Conservation (phyloP, 2,113 vertebrate genomes). For the Garra rufa region DNA sequence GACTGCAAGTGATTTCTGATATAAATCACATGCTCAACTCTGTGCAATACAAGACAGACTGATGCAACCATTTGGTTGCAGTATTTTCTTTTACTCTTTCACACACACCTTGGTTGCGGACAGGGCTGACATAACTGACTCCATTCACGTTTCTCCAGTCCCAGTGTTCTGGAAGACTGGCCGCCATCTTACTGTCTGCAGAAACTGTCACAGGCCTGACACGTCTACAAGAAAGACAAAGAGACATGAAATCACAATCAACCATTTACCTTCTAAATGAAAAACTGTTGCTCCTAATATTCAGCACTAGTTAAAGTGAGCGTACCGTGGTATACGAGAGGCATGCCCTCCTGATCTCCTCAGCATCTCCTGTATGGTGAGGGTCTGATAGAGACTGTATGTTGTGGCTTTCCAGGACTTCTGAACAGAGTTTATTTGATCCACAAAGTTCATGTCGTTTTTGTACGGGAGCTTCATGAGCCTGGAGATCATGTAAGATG, state of each 20-base stretch:
- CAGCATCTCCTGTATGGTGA: constrained; percentile 79
- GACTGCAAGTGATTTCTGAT: not conserved
- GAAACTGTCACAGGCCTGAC: constrained; percentile 75
- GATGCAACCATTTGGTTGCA: not conserved
- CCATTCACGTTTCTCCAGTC: constrained; percentile 91
- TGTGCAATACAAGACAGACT: not conserved
- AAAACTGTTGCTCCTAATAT: not conserved
- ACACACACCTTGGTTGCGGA: constrained; percentile 91
- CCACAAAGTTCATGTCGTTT: constrained; percentile 80
- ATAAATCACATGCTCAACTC: not conserved
- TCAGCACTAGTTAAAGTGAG: not conserved
- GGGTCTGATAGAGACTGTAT: constrained; percentile 82
- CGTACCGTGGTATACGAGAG: constrained; percentile 76
- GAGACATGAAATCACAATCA: not conserved
- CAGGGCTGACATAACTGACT: constrained; percentile 86
- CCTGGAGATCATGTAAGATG: constrained; percentile 64
- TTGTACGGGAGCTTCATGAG: constrained; percentile 74
- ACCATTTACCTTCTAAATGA: not conserved
- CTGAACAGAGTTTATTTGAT: constrained; percentile 85
- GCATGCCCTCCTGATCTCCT: constrained; percentile 81
- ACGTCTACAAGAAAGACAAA: constrained; percentile 69
- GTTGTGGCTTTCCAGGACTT: constrained; percentile 85
- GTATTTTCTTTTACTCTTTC: not conserved
- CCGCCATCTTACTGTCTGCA: constrained; percentile 73
- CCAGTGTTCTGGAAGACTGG: constrained; percentile 85